Percentiles rank a stretch among this genome's conserved stretches.
Conservation (phyloP, 2,888 invertebrate genomes). For the Scaptomyza parva region DNA sequence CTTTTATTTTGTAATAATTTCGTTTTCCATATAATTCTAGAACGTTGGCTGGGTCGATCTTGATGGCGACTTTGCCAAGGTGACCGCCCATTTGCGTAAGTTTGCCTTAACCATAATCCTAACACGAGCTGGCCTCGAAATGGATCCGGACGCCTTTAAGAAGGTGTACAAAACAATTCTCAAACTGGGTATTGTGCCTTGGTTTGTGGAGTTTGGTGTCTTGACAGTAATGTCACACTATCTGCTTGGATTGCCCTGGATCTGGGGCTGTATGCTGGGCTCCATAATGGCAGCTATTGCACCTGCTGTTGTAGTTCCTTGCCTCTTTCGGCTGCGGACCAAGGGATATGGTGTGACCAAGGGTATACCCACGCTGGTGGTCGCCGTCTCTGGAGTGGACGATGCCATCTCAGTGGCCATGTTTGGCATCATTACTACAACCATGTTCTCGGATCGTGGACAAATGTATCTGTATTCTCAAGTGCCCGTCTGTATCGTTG, state of each 20-base stretch:
- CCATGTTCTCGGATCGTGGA: conserved; percentile 92
- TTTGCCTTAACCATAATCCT: conserved; percentile 96
- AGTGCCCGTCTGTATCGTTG: conserved; percentile 92
- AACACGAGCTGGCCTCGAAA: conserved; percentile 95
- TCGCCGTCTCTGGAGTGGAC: conserved; percentile 97
- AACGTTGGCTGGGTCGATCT: conserved; percentile 91
- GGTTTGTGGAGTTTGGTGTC: conserved; percentile 91
- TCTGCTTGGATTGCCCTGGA: conserved; percentile 92
- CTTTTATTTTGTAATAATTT: background rate
- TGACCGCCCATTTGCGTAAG: conserved; percentile 91
- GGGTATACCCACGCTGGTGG: conserved; percentile 97
- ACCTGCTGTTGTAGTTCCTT: conserved; percentile 98
- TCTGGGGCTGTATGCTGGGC: conserved; percentile 91
- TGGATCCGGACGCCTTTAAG: conserved; percentile 94
- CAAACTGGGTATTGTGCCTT: conserved; percentile 94
- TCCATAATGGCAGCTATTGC: conserved; percentile 96
- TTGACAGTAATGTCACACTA: conserved; percentile 90
- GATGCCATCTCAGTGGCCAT: conserved; percentile 97
- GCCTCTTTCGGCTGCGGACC: conserved; percentile 92
- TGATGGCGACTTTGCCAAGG: conserved; percentile 88
- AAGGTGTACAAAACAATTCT: conserved; percentile 93
- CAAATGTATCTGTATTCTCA: conserved; percentile 88
- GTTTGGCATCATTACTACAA: conserved; percentile 94
- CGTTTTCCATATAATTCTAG: conserved; percentile 74
- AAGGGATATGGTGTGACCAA: conserved; percentile 96